A percentile compares a stretch with the other conserved stretches of the same genome.
Evolutionary conservation across 2,113 vertebrate species (phyloP).

Genomic region (Poeciliopsis prolifica): DNA sequence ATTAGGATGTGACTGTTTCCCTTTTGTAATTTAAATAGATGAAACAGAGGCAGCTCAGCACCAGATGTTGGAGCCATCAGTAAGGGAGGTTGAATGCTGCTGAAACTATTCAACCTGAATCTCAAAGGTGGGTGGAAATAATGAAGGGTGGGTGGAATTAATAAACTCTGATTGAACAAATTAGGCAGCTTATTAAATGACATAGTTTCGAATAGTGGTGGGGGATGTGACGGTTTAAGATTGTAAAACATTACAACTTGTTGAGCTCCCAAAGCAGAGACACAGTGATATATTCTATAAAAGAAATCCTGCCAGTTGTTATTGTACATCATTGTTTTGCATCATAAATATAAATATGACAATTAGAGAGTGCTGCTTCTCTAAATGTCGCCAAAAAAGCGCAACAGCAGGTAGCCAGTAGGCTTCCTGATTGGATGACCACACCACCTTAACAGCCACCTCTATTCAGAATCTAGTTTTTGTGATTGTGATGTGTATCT

Average conservation of each 20-base stretch:
- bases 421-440: too few species aligned
- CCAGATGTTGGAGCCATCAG: neutral
- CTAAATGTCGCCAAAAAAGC: too few species aligned
- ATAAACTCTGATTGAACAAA: neutral
- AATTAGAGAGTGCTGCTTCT: too few species aligned
- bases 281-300: neutral
- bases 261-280: neutral
- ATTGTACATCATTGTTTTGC: neutral
- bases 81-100: neutral
- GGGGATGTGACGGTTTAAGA: neutral
- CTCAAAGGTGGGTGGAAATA: neutral
- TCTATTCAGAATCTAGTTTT: too few species aligned
- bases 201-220: neutral
- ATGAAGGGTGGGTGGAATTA: neutral
- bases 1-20: neutral
- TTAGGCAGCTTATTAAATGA: neutral
- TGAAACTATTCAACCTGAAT: neutral
- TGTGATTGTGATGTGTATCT: too few species aligned
- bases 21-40: neutral
- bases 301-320: neutral
- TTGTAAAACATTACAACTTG: neutral
- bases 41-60: neutral
- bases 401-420: too few species aligned
- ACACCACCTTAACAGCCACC: too few species aligned
- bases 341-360: too few species aligned